These are phyloP conservation scores for Megaptera novaeangliae DNA, from an alignment of 2,113 vertebrate genomes.

Conservation along the genomic window DNA sequence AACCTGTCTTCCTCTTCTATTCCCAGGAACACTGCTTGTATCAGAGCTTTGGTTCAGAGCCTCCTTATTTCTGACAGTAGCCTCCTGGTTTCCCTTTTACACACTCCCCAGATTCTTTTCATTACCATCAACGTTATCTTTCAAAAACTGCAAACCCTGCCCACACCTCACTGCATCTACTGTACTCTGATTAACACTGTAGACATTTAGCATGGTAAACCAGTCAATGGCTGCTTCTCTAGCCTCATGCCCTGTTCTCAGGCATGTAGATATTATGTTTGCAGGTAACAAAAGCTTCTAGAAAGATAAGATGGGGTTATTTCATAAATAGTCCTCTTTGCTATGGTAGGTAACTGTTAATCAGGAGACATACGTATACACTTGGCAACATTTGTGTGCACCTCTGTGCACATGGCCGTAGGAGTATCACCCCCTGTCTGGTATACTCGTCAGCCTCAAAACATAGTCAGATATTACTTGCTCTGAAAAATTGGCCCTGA, in stretches of 20 bases:
- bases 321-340: background rate
- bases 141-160: background rate
- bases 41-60: background rate
- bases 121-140: background rate
- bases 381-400: background rate
- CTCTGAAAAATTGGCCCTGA: background rate
- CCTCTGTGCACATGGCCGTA: background rate
- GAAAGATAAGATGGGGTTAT: background rate
- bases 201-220: background rate
- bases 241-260: background rate
- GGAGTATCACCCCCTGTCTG: background rate
- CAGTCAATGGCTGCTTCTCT: background rate
- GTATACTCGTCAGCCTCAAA: background rate
- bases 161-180: rapidly evolving
- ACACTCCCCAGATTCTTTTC: background rate
- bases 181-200: background rate
- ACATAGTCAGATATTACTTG: background rate
- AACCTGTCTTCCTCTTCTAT: too few species aligned
- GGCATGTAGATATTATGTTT: background rate
- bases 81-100: background rate
- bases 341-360: background rate
- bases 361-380: background rate
- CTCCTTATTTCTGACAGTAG: background rate
- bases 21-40: background rate
- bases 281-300: background rate